These are phyloP conservation scores for Zosterops hypoxanthus DNA, from an alignment of 2,113 vertebrate species.

Conservation along the genomic window DNA sequence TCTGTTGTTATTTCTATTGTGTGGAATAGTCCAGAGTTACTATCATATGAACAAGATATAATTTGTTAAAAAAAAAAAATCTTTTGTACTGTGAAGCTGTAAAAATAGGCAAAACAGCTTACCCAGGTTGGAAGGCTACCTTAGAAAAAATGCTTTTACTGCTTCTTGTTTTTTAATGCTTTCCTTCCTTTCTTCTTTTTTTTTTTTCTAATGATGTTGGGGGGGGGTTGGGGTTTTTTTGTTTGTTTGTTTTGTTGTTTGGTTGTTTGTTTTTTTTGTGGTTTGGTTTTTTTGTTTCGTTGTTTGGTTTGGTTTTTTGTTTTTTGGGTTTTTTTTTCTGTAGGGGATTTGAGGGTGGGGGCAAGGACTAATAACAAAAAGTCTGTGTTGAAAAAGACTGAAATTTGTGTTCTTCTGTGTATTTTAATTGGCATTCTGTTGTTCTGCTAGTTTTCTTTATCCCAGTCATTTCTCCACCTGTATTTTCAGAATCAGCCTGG, in stretches of 20 bases:
- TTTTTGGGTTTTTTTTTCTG: too few relatives aligned
- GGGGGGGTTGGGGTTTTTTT: neutral
- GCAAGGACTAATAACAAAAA: neutral
- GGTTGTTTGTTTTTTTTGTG: neutral
- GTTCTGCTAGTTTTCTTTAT: neutral
- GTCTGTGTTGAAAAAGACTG: neutral
- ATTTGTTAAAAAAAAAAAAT: neutral
- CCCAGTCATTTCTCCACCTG: neutral
- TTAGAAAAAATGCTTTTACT: neutral
- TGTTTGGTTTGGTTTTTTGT: too few relatives aligned
- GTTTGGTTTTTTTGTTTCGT: neutral
- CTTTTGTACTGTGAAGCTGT: neutral
- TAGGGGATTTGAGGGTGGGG: fast-evolving
- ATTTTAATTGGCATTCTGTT: neutral
- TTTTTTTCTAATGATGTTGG: neutral
- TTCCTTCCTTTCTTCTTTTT: neutral
- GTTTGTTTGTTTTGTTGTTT: neutral
- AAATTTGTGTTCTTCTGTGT: neutral
- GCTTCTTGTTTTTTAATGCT: neutral
- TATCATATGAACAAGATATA: fast-evolving
- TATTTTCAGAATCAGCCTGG: neutral
- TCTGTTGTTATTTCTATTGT: fast-evolving
- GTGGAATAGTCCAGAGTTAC: neutral
- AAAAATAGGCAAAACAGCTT: neutral
- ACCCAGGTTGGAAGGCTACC: neutral